phyloP scores from a whole-genome alignment of 2,888 invertebrate species.

The Conomelus anceps region DNA sequence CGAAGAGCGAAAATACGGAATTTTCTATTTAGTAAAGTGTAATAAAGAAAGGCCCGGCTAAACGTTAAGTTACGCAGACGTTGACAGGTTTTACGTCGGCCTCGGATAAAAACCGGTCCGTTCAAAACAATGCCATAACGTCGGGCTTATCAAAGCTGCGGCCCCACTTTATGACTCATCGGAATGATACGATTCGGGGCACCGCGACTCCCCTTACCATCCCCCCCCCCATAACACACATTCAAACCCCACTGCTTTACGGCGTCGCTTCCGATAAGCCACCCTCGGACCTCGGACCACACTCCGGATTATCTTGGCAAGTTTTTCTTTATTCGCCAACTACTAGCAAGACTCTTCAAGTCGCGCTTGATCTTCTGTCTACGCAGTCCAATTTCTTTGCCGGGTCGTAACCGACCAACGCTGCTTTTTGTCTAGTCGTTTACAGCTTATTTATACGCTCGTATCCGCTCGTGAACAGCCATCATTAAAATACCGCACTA shows the following conservation, averaged over 20 bases:
- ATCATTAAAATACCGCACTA: background rate
- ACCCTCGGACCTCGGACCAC: background rate
- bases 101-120: constrained; percentile 4
- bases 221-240: no score
- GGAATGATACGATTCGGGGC: constrained; percentile 5
- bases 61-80: constrained; percentile 1
- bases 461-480: background rate
- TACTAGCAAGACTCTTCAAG: background rate
- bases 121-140: constrained; percentile 12
- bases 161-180: constrained; percentile 5
- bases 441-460: background rate
- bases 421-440: background rate
- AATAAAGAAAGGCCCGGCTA: constrained; percentile 3
- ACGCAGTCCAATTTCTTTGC: background rate
- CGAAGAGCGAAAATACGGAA: background rate
- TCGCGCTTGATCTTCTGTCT: background rate
- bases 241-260: background rate
- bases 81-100: constrained; percentile 5
- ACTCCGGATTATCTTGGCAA: background rate
- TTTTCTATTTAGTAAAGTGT: constrained; percentile 9
- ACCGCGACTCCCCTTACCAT: background rate
- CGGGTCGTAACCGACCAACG: background rate
- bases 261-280: background rate
- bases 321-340: background rate
- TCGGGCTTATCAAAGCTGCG: background rate